These are phyloP conservation scores for Lithophane leautieri DNA, from an alignment of 2,888 invertebrate genomes.

Conservation along the genomic window DNA sequence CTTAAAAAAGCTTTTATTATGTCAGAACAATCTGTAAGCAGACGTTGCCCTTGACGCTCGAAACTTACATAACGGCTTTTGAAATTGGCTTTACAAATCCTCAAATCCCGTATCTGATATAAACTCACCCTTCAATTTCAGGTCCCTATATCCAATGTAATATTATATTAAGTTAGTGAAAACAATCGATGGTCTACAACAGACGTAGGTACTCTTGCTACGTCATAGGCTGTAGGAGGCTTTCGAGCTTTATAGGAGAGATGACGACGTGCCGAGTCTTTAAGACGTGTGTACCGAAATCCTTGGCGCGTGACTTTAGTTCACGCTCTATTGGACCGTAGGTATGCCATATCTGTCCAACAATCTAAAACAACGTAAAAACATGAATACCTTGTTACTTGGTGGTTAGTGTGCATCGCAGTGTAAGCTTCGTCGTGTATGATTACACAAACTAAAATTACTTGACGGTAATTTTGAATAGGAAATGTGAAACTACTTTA, in stretches of 20 bases:
- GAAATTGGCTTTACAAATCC: constrained; percentile 57
- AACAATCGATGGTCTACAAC: constrained; percentile 55
- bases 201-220: constrained; percentile 25
- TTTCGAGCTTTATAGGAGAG: constrained; percentile 61
- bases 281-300: constrained; percentile 82
- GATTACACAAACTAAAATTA: constrained; percentile 49
- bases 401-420: constrained; percentile 62
- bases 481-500: constrained; percentile 23
- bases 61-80: constrained; percentile 52
- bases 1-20: constrained; percentile 42
- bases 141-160: constrained; percentile 46
- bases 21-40: constrained; percentile 38
- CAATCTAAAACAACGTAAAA: constrained; percentile 80
- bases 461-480: constrained; percentile 23
- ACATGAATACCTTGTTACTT: constrained; percentile 75
- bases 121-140: constrained; percentile 56
- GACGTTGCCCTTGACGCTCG: constrained; percentile 53
- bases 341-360: constrained; percentile 83
- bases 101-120: constrained; percentile 50
- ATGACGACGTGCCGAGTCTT: constrained; percentile 67
- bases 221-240: constrained; percentile 41
- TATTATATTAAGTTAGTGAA: constrained; percentile 55
- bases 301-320: constrained; percentile 87
- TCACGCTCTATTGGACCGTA: constrained; percentile 85
- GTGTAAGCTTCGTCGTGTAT: constrained; percentile 58